phyloP scores from a whole-genome alignment of 2,888 invertebrate species.

The Sylvicola cinctus region DNA sequence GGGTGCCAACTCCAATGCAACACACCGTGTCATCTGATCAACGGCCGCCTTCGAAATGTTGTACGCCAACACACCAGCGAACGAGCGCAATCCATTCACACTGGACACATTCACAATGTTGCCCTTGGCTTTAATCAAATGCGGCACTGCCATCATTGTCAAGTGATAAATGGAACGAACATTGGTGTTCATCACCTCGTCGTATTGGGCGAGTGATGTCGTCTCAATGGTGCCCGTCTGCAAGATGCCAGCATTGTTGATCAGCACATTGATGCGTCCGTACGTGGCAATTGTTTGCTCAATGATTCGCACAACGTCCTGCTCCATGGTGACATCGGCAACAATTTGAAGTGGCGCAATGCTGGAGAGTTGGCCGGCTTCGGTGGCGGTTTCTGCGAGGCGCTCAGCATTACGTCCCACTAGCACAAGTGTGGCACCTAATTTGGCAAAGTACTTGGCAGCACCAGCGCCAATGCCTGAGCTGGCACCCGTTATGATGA shows the following conservation, averaged over 20 bases:
- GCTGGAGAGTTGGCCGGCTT: slow-evolving; percentile 26
- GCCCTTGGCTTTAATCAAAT: slow-evolving; percentile 58
- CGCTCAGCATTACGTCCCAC: slow-evolving; percentile 39
- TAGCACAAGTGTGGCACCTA: slow-evolving; percentile 37
- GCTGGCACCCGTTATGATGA: slow-evolving; percentile 47
- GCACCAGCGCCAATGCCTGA: slow-evolving; percentile 56
- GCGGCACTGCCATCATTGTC: slow-evolving; percentile 65
- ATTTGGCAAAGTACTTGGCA: slow-evolving; percentile 40
- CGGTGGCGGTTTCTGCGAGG: slow-evolving; percentile 34
- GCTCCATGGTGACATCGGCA: slow-evolving; percentile 43
- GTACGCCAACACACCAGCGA: slow-evolving; percentile 76
- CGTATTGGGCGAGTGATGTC: slow-evolving; percentile 63
- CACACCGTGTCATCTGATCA: slow-evolving; percentile 83
- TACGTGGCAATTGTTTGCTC: slow-evolving; percentile 40
- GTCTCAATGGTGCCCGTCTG: slow-evolving; percentile 63
- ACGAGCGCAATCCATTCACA: slow-evolving; percentile 71
- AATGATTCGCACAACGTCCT: slow-evolving; percentile 39
- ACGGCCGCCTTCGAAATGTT: slow-evolving; percentile 82
- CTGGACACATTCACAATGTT: slow-evolving; percentile 87
- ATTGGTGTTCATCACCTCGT: slow-evolving; percentile 71
- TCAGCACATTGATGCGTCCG: slow-evolving; percentile 44
- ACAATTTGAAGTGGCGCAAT: slow-evolving; percentile 24
- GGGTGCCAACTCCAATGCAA: slow-evolving; percentile 60
- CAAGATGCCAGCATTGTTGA: slow-evolving; percentile 72
- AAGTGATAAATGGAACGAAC: slow-evolving; percentile 56